Evolutionary conservation across 2,797 vertebrate species (phyloP), one percentile per base, ranked within the genome.

Genomic region (Protosalanx chinensis): DNA sequence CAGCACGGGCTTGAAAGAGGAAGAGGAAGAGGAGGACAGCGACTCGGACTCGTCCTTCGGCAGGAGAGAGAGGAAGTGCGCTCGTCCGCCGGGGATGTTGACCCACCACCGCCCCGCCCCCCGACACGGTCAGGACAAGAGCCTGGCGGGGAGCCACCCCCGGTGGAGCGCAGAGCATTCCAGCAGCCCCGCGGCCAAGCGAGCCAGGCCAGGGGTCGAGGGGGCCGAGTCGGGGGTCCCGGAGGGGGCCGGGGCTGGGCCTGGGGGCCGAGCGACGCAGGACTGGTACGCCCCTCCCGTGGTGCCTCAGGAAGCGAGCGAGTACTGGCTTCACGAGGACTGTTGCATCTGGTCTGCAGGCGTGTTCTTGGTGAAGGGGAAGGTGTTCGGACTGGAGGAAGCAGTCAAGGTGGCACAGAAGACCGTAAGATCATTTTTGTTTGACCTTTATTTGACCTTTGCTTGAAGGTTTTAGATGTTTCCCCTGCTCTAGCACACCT

Each of bases 241-340:
- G 15, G 82, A 90, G 10, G 59, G 37, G 20, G 20, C 33, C 49
- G 64, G 18, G 62, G 32, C 77, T 0, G 76, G 70, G 23, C 20
- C 64, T 37, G 68, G 20, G 30, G 6, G 61, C 41, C 41, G 41
- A 0, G 71, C 72, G 1, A 41, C 32, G 13, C 82, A 90, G 61
- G 90, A 92, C 84, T 94, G 93, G 93, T 93, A 88, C 86, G 89
- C 86, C 74, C 84, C 92, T 2, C 93, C 92, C 0, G 68, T 92
- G 72, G 80, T 94, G 74, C 88, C 91, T 3, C 75, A 87, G 30
- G 88, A 92, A 51, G 82, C 84, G 73, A 87, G 87, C 13, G 93
- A 94, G 72, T 91, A 88, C 82, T 94, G 93, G 93, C 86, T 94
- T 29, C 93, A 94, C 5, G 92, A 92, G 74, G 92, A 94, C 88